These are phyloP conservation scores for Argya squamiceps DNA, from an alignment of 2,797 vertebrate genomes.

Conservation along the genomic window DNA sequence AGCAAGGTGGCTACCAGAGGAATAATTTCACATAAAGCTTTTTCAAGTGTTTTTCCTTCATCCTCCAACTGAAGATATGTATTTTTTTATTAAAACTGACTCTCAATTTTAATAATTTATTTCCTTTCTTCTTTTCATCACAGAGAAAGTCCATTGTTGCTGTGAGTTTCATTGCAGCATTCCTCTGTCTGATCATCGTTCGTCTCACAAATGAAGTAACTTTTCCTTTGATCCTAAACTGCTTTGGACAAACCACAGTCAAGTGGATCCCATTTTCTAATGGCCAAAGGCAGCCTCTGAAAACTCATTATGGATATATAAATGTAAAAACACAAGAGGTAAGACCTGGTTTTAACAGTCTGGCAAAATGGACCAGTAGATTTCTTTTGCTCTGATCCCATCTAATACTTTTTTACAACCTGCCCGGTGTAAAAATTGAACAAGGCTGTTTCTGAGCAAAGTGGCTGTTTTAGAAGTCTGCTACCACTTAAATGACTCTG, in stretches of 20 bases:
- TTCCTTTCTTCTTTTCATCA: conserved; percentile 25
- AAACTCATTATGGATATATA: conserved; percentile 88
- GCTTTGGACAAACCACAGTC: conserved; percentile 84
- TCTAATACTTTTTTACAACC: neutral
- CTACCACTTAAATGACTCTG: neutral
- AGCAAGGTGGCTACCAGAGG: neutral
- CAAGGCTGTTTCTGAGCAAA: neutral
- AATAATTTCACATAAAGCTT: neutral
- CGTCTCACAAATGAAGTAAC: conserved; percentile 86
- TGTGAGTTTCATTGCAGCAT: conserved; percentile 84
- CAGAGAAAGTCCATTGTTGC: conserved; percentile 89
- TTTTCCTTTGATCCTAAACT: conserved; percentile 86
- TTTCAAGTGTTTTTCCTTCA: neutral
- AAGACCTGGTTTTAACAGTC: conserved; percentile 58
- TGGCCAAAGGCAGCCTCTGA: conserved; percentile 80
- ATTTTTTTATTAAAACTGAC: neutral
- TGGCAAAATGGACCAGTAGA: neutral
- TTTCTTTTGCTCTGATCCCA: neutral
- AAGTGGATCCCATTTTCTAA: conserved; percentile 86
- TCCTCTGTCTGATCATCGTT: conserved; percentile 87
- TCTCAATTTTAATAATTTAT: neutral
- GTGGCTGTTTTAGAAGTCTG: neutral
- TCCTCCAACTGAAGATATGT: neutral
- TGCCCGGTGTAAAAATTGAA: neutral
- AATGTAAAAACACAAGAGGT: conserved; percentile 93